Percentiles rank a stretch among this genome's conserved stretches.
phyloP scores from a whole-genome alignment of 2,797 vertebrate genomes.

The Florisuga fusca region DNA sequence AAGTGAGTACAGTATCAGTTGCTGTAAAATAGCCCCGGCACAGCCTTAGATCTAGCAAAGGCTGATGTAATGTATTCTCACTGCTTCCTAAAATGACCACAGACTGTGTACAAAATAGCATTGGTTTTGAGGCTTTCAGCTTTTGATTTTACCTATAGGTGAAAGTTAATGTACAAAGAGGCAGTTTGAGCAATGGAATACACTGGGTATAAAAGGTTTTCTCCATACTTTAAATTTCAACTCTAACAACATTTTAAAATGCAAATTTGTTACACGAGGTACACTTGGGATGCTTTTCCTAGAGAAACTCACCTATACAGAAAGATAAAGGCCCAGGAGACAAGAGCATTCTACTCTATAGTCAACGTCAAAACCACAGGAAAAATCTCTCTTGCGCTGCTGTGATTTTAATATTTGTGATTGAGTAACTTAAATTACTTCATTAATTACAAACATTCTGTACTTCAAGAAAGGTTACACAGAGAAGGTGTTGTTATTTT shows the following conservation, averaged over 20 bases:
- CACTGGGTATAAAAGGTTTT: neutral
- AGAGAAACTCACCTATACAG: neutral
- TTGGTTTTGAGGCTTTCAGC: neutral
- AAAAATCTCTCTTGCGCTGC: neutral
- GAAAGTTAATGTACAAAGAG: neutral
- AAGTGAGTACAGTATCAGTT: slow-evolving; percentile 82
- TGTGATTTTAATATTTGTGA: neutral
- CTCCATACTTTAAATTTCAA: neutral
- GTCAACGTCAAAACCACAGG: neutral
- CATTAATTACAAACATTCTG: neutral
- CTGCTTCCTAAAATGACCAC: neutral
- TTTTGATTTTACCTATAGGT: neutral
- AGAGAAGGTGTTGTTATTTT: neutral
- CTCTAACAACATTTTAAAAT: neutral
- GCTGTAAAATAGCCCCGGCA: neutral
- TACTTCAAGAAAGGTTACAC: neutral
- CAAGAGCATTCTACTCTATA: neutral
- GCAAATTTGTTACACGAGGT: neutral
- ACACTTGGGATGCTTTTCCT: neutral
- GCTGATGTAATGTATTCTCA: neutral
- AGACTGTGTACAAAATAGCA: neutral
- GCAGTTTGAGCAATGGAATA: neutral
- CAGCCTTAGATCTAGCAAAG: neutral
- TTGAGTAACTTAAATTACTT: neutral
- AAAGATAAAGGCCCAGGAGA: neutral